Conservation (phyloP, 2,888 invertebrate species). For the Aleiodes testaceus region DNA sequence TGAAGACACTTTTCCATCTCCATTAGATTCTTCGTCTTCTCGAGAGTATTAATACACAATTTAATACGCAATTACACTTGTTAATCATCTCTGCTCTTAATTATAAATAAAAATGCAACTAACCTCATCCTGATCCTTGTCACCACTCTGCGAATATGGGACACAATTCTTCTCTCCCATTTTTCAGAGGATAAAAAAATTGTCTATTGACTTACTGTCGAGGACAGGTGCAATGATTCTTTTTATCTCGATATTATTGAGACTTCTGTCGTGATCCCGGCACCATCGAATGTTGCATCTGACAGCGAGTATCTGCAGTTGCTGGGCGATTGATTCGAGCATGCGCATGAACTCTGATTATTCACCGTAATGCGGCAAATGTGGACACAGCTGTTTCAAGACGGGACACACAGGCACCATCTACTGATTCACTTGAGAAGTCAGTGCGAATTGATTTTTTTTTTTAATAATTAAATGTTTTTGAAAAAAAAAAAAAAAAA, state of each 20-base stretch:
- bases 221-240: background rate
- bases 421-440: too few species aligned
- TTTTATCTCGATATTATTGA: background rate
- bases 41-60: background rate
- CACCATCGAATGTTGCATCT: constrained; percentile 5
- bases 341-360: background rate
- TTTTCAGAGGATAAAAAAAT: constrained; percentile 24
- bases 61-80: background rate
- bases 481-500: too few species aligned
- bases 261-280: constrained; percentile 5
- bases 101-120: constrained; percentile 54
- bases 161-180: constrained; percentile 61
- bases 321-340: background rate
- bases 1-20: background rate
- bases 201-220: background rate
- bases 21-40: background rate
- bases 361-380: background rate
- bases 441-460: too few species aligned
- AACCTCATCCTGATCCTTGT: constrained; percentile 83
- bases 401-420: too few species aligned
- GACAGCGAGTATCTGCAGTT: background rate
- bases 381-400: background rate
- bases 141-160: constrained; percentile 74
- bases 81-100: background rate
- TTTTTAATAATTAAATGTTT: too few species aligned